Conservation (phyloP, 2,888 invertebrate species). For the Carterocephalus palaemon region DNA sequence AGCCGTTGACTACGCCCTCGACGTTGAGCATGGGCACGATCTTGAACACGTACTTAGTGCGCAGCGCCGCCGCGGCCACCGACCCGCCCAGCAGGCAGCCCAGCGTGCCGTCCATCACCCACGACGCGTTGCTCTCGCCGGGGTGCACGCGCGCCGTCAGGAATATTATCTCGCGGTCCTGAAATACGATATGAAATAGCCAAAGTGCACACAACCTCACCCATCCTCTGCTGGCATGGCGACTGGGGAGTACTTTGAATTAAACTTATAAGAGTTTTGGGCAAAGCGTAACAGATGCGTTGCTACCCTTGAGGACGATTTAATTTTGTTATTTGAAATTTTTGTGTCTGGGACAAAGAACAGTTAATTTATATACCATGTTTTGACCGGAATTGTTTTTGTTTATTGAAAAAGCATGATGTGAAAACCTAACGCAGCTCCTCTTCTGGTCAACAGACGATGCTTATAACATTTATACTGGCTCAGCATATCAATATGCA, state of each 20-base stretch:
- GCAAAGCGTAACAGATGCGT: no score
- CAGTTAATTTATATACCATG: no score
- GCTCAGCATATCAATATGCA: not conserved
- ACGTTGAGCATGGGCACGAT: constrained; percentile 93
- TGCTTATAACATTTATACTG: no score
- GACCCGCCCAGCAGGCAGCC: constrained; percentile 81
- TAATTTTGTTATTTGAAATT: no score
- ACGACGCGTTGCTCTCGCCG: constrained; percentile 92
- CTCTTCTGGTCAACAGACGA: no score
- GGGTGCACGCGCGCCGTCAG: constrained; percentile 91
- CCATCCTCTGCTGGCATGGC: not conserved
- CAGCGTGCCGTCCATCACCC: constrained; percentile 92
- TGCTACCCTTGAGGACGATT: no score
- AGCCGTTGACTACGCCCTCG: constrained; percentile 92
- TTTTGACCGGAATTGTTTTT: no score
- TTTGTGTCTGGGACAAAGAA: no score
- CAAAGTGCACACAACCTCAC: no score
- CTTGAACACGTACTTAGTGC: constrained; percentile 88
- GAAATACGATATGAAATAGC: constrained; percentile 29
- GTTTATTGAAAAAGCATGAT: no score
- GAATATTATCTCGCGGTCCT: constrained; percentile 84
- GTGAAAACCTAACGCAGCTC: no score
- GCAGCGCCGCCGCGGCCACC: constrained; percentile 77
- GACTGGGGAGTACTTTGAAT: not conserved
- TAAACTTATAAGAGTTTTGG: not conserved